Percentiles rank a stretch among this genome's conserved stretches.
Evolutionary conservation across 2,797 vertebrate species (phyloP).

Genomic region (Pelobates cultripes): DNA sequence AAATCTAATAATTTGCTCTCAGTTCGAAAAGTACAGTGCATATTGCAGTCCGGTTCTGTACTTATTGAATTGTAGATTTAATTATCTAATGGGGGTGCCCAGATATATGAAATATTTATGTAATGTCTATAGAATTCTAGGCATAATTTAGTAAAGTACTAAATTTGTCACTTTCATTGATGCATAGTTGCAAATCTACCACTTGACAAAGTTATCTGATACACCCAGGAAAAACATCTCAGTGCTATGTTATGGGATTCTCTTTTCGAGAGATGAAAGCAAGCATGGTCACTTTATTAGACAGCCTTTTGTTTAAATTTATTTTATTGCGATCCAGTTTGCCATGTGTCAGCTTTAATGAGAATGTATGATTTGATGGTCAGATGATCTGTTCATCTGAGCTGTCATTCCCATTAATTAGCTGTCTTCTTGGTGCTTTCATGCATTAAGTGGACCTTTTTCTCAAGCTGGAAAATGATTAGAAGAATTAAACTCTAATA

Average conservation of each 20-base stretch:
- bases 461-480: too few relatives aligned
- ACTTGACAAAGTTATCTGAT: slow-evolving; percentile 15
- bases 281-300: not conserved
- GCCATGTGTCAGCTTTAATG: slow-evolving; percentile 44
- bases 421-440: not conserved
- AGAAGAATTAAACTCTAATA: too few relatives aligned
- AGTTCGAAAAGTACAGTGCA: too few relatives aligned
- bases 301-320: slow-evolving; percentile 6
- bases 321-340: slow-evolving; percentile 21
- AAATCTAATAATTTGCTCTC: too few relatives aligned
- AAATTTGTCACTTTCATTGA: slow-evolving; percentile 33
- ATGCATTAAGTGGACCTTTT: not conserved
- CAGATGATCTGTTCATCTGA: slow-evolving; percentile 23
- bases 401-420: slow-evolving; percentile 27
- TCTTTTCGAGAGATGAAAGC: slow-evolving; percentile 38
- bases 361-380: slow-evolving; percentile 13
- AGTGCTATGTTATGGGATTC: slow-evolving; percentile 24
- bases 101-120: too few relatives aligned
- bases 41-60: too few relatives aligned
- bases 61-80: too few relatives aligned
- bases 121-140: not conserved
- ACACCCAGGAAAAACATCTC: slow-evolving; percentile 28
- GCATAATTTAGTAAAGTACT: slow-evolving; percentile 9
- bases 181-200: slow-evolving; percentile 15
- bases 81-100: too few relatives aligned